Evolutionary conservation across 2,113 vertebrate genomes (phyloP), one percentile per base, ranked within the genome.

Genomic region (Malurus elegans): DNA sequence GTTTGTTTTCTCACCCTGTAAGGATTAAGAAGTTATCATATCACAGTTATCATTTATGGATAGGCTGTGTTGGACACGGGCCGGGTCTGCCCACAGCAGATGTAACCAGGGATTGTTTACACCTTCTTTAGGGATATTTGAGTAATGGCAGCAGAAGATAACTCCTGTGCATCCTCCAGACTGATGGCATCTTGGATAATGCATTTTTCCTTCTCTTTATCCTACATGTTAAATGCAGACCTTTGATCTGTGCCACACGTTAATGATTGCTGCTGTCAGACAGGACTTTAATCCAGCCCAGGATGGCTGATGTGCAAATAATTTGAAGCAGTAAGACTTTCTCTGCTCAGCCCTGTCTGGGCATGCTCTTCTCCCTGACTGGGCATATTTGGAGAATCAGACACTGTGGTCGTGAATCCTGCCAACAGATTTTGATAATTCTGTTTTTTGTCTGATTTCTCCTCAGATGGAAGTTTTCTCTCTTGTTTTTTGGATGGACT

Each of bases 121-220:
- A 6, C n/a, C 19, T 84, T 61, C n/a, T 86, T 73, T n/a, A 67
- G 42, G 73, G 71, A 25, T 20, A 21, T 65, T 90, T 86, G 45
- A 90, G 79, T 56, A 81, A 87, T 32, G 48, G 44, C 61, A 92
- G 64, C 9, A 4, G 25, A 67, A 65, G 66, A 86, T 65, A 88
- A 54, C 54, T 36, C 29, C 14, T 28, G 4, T 38, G 19, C 60
- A 31, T 84, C 61, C 48, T 91, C 40, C 56, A 86, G 53, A 47
- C 84, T 75, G 83, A 81, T 88, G 58, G 89, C 82, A 83, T 42
- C 36, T 83, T 76, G 80, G 94, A 91, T 91, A 89, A 92, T 78
- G 79, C 7, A 2, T 74, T 81, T 94, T 69, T 90, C 13, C 54
- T 73, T 92, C 71, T 95, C 71, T 82, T 90, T 92, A 66, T 95